Base-by-base conservation (phyloP, 2,888 invertebrate genomes). In the Pammene fasciana region DNA sequence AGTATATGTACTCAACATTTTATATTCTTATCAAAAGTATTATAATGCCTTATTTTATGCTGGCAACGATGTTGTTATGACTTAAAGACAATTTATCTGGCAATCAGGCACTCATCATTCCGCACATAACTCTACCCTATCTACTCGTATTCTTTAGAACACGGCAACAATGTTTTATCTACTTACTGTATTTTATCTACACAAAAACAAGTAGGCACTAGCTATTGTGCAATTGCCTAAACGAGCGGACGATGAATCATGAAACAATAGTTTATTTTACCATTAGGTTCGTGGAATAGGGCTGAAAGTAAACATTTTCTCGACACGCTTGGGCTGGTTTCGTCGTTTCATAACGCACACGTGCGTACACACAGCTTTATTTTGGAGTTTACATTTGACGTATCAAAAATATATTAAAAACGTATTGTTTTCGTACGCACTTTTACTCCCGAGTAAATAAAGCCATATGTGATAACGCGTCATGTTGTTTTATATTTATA, bases 251-350 rank as follows among this genome's bases (percentile, higher is more conserved):
- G 70, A 75, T 78, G 78, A 79, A 79, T 80, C 76, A 79, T 76
- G 68, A 72, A 76, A 75, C 73, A 73, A 76, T 75, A 77, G 81
- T 82, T 85, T 83, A 85, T 86, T 85, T 86, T 78, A 78, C 79
- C 73, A 71, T 71, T 74, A 76, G 72, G 77, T 88, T 84, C 82
- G 81, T 76, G 81, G 83, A 86, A 86, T 72, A 77, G 80, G 78
- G 78, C 79, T 80, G 78, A 79, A 84, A 83, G 82, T 85, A 87
- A 87, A 87, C 84, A 84, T 80, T 84, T 85, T 81, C 81, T 76
- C 76, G 74, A 75, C 80, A 82, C 82, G 83, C 77, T 79, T 78
- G 80, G 76, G 77, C 78, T 67, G 72, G 71, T 67, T 78, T 72
- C 71, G 55, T 70, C 72, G 73, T 65, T 65, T 72, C 66, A 54